These are phyloP conservation scores for Heloderma charlesbogerti DNA, from an alignment of 2,113 vertebrate species.

Conservation along the genomic window DNA sequence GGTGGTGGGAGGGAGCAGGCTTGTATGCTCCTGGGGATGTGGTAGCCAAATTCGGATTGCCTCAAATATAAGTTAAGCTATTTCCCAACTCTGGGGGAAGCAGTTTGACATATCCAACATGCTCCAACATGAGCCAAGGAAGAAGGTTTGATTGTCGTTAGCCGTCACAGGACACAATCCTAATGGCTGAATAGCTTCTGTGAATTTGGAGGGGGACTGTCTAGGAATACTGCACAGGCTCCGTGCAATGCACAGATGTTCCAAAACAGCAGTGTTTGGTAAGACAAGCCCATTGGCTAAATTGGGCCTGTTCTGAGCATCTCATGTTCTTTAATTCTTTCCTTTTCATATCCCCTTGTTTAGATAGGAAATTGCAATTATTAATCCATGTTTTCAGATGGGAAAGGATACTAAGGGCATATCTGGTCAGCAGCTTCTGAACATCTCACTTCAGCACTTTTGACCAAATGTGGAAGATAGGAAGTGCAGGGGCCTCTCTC, in stretches of 20 bases:
- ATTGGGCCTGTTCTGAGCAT: not conserved
- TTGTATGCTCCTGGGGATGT: not conserved
- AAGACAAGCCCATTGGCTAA: not conserved
- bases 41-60: not conserved
- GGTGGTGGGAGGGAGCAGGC: not conserved
- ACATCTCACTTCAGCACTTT: not conserved
- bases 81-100: not conserved
- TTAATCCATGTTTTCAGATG: not conserved
- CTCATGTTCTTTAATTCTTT: not conserved
- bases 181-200: not conserved
- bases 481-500: not conserved
- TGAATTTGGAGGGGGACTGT: not conserved
- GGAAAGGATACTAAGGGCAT: not conserved
- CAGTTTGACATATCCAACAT: not conserved
- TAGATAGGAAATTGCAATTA: not conserved
- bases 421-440: not conserved
- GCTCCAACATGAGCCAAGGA: not conserved
- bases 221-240: not conserved
- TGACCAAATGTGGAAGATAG: not conserved
- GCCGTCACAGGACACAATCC: not conserved
- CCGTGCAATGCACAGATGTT: not conserved
- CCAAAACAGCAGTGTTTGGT: not conserved
- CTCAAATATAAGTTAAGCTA: not conserved
- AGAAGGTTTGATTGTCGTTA: not conserved
- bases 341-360: not conserved